Evolutionary conservation across 2,797 vertebrate species (phyloP).

Genomic region (Alosa sapidissima): DNA sequence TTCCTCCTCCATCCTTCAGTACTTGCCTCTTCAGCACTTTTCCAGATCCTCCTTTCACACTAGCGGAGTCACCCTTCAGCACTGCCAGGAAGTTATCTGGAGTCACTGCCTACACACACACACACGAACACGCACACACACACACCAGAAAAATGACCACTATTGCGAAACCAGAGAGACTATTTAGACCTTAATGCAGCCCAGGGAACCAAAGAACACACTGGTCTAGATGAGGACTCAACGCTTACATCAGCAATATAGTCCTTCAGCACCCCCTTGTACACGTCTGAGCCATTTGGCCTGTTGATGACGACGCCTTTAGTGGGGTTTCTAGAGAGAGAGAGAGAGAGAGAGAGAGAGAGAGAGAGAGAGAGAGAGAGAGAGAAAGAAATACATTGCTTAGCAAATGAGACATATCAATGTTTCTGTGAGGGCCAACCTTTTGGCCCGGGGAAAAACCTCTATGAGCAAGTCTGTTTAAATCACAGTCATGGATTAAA

Average conservation of each 20-base stretch:
- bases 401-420: not conserved
- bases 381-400: not conserved
- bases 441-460: no score
- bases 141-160: not conserved
- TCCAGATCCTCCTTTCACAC: conserved; percentile 85
- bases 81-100: conserved; percentile 91
- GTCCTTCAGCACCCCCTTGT: conserved; percentile 88
- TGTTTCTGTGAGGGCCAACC: no score
- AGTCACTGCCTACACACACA: conserved; percentile 80
- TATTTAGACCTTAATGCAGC: no score
- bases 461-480: no score
- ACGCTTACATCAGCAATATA: conserved; percentile 83
- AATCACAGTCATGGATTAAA: no score
- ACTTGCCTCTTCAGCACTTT: conserved; percentile 91
- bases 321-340: conserved; percentile 87
- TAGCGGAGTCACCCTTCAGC: conserved; percentile 81
- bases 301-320: conserved; percentile 89
- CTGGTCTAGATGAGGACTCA: not conserved
- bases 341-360: not conserved
- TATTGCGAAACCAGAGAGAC: not conserved
- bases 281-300: conserved; percentile 91
- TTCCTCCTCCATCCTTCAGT: not conserved
- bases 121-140: conserved; percentile 27
- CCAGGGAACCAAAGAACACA: not conserved
- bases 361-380: not conserved